Evolutionary conservation across 2,797 vertebrate species (phyloP), one percentile per base, ranked within the genome.

Genomic region (Hoplostethus mediterraneus): DNA sequence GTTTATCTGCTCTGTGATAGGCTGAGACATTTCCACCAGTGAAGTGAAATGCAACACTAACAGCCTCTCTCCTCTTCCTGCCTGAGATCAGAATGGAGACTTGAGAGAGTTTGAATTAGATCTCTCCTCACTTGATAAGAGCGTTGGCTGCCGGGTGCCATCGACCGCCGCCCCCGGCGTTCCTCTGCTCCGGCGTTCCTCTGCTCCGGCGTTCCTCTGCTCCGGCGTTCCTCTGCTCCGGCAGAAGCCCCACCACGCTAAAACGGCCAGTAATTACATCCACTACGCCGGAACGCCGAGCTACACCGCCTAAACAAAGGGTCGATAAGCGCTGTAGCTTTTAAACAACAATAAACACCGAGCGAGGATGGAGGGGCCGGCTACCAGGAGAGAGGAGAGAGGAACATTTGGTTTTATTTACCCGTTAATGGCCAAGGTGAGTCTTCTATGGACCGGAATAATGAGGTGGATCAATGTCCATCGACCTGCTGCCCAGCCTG

Each of bases 381-480:
- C 48, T 28, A 52, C 54, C 2, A 49, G 17, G 16, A 52, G 21
- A 60, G 13, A 31, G 25, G 65, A 81, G 67, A 66, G 10, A 13
- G 16, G 59, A 54, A 52, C 63, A 4, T 82, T 63, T 73, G 68
- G 47, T 81, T 84, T 83, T 86, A 84, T 88, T 88, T 81, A 85
- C 81, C 84, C 6, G 40, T 81, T 88, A 90, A 89, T 86, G 87
- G 81, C 25, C 14, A 31, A 79, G 71, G 63, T 80, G 81, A 84
- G 75, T 57, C 12, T 30, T 84, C 79, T 53, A 86, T 80, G 73
- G 79, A 75, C 67, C 3, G 48, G 76, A 87, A 86, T 87, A 89
- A 89, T 83, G 81, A 87, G 77, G 61, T 30, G 13, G 81, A 87
- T 91, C 85, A 51, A 91, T 89, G 67, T 49, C 73, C 69, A 87